phyloP scores from a whole-genome alignment of 2,797 vertebrate genomes.

The Adrianichthys oophorus region DNA sequence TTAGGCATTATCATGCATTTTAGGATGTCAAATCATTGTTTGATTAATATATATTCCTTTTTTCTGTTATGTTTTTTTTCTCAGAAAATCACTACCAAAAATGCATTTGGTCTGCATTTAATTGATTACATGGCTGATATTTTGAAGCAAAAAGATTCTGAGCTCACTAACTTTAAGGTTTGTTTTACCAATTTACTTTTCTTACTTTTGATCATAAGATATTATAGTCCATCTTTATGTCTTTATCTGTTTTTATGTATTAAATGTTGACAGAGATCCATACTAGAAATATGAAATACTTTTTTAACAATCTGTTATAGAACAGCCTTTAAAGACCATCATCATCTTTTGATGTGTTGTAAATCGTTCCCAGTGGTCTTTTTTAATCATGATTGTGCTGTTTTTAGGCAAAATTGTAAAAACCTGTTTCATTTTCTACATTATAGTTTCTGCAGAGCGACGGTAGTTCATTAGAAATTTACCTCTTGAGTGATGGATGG shows the following conservation, averaged over 20 bases:
- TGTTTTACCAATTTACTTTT: conserved; percentile 7
- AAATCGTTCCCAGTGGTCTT: too few species aligned
- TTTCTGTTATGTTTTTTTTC: conserved; percentile 29
- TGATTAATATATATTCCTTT: neutral
- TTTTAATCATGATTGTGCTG: too few species aligned
- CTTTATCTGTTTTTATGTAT: neutral
- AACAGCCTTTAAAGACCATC: too few species aligned
- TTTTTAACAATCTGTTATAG: too few species aligned
- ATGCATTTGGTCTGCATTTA: conserved; percentile 92
- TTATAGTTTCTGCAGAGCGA: too few species aligned
- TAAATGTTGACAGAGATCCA: neutral
- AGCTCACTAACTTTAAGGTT: conserved; percentile 94
- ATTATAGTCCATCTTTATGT: neutral
- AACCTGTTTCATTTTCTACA: too few species aligned
- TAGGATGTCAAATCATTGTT: neutral
- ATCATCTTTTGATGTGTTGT: too few species aligned
- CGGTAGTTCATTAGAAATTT: too few species aligned
- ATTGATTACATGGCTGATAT: conserved; percentile 96
- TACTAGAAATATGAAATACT: too few species aligned
- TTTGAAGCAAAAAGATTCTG: conserved; percentile 88
- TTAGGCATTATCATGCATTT: neutral
- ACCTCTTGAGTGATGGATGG: too few species aligned
- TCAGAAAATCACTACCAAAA: conserved; percentile 98
- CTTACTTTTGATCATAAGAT: too few species aligned
- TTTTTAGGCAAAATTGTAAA: too few species aligned